Conservation (phyloP, 2,113 vertebrate genomes). For the Microtus ochrogaster region DNA sequence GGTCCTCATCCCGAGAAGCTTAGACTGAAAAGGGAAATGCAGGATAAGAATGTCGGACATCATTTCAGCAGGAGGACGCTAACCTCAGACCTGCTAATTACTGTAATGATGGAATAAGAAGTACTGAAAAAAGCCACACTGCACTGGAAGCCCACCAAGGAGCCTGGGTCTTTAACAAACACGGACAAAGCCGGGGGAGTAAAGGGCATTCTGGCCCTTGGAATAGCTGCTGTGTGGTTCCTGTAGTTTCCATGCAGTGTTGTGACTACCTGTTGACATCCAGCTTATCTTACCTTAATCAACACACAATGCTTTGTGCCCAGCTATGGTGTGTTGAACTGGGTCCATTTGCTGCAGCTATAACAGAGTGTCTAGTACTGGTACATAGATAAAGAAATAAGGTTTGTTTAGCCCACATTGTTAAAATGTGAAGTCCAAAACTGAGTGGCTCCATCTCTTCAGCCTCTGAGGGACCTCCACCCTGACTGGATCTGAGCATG, state of each 20-base stretch:
- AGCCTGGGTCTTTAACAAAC: not conserved
- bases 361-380: not conserved
- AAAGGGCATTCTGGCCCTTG: not conserved
- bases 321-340: not conserved
- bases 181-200: not conserved
- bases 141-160: not conserved
- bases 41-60: not conserved
- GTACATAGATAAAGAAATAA: not conserved
- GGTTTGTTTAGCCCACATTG: not conserved
- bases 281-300: slow-evolving; percentile 1
- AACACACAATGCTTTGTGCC: not conserved
- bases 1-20: not conserved
- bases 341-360: not conserved
- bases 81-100: not conserved
- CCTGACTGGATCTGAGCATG: not conserved
- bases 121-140: not conserved
- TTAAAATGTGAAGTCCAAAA: not conserved
- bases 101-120: slow-evolving; percentile 25
- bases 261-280: not conserved
- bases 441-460: not conserved
- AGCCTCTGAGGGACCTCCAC: not conserved
- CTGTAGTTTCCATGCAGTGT: not conserved
- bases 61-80: not conserved
- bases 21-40: not conserved
- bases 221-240: not conserved